Base-by-base conservation (phyloP, 2,888 invertebrate genomes). In the Calameuta pallipes region DNA sequence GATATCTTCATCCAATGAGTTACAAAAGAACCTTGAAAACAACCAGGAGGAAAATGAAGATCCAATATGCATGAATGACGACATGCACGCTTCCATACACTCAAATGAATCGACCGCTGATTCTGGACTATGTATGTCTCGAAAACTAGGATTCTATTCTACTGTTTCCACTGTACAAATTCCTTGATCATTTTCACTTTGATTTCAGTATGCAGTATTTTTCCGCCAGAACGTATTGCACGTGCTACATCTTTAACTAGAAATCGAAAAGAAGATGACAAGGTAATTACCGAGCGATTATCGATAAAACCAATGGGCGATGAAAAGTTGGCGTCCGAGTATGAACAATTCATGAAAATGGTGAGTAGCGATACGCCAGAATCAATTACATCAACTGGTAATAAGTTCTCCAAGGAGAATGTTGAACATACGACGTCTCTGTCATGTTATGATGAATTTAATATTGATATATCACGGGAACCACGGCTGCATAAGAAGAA, bases 301-400 rank as follows among this genome's bases (percentile, higher is more conserved):
- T 71, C 71, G 13, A 6, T 34, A 23, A 71, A 34, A 30, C 75
- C 86, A 15, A 78, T 85, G 1, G 86, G 87, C 13, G 87, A 89
- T 35, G 90, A 91, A 70, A 92, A 92, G 80, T 86, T 92, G 41
- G 92, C 89, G 0, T 92, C 92, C 3, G 93, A 94, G 84, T 94
- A 94, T 81, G 94, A 94, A 84, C 93, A 94, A 84, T 94, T 94
- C 81, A 93, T 94, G 90, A 93, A 93, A 87, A 93, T 93, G 82
- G 93, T 93, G 3, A 91, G 91, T 75, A 89, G 90, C 35, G 91
- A 91, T 79, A 84, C 87, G 75, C 81, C 83, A 78, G 78, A n/a
- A 9, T 34, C 78, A 41, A n/a, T 6, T 35, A 74, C 36, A 35
- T 36, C 71, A 15, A 34, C 6, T 30, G 74, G 36, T 34, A 34